These are phyloP conservation scores for Hydractinia symbiolongicarpus DNA, from an alignment of 30 jellyfish, hydroid and myxozoan genomes.

Conservation along the genomic window DNA sequence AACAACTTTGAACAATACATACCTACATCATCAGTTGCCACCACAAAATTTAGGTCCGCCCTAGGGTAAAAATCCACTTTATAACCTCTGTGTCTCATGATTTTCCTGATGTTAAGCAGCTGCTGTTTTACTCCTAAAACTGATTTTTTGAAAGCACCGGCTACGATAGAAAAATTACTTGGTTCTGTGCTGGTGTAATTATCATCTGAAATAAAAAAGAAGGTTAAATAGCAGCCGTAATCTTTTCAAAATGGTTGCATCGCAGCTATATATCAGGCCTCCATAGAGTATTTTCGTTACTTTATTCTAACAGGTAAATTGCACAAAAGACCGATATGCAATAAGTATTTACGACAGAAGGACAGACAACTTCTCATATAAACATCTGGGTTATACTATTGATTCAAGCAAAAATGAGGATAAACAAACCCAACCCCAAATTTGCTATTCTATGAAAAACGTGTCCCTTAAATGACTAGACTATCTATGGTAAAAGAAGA, in stretches of 20 bases:
- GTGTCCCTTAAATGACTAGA: too few relatives aligned
- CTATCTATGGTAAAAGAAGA: too few relatives aligned
- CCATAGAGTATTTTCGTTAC: neutral
- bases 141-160: neutral
- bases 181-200: constrained; percentile 12
- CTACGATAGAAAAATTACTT: neutral
- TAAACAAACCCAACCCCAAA: too few relatives aligned
- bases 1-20: neutral
- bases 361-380: too few relatives aligned
- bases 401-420: too few relatives aligned
- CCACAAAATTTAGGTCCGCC: neutral
- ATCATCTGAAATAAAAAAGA: neutral
- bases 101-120: neutral
- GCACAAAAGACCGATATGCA: too few relatives aligned
- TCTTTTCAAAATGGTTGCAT: neutral
- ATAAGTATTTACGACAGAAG: too few relatives aligned
- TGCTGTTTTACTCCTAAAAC: neutral
- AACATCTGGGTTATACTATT: too few relatives aligned
- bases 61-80: neutral
- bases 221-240: neutral
- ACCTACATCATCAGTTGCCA: constrained; percentile 7
- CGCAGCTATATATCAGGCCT: neutral
- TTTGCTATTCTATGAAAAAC: too few relatives aligned
- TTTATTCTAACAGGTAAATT: too few relatives aligned
- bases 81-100: neutral